Conservation (phyloP, 2,797 vertebrate genomes). For the Amphiprion clarkii region DNA sequence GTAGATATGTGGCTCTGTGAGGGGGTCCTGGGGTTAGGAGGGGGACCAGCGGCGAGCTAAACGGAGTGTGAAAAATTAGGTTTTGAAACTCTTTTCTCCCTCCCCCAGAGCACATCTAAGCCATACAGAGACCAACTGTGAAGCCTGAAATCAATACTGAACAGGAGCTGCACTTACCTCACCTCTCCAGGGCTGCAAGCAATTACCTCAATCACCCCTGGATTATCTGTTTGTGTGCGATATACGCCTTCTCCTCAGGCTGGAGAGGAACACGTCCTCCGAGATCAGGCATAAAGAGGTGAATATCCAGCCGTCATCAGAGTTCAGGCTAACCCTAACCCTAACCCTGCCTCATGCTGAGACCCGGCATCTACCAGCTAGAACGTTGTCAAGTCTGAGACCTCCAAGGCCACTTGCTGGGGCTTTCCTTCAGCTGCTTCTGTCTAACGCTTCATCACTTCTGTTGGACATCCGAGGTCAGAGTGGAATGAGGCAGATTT, state of each 20-base stretch:
- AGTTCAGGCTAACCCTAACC: constrained; percentile 25
- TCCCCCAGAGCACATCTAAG: constrained; percentile 35
- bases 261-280: constrained; percentile 58
- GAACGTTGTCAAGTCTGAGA: constrained; percentile 44
- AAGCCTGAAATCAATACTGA: constrained; percentile 65
- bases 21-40: constrained; percentile 7
- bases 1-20: constrained; percentile 64
- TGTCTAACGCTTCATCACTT: constrained; percentile 21
- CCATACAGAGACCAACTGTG: constrained; percentile 43
- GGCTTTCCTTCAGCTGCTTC: constrained; percentile 24
- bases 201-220: constrained; percentile 79
- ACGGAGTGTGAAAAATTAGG: constrained; percentile 50
- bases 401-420: constrained; percentile 32
- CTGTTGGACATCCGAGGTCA: constrained; percentile 10
- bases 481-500: constrained; percentile 7
- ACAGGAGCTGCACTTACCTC: constrained; percentile 75
- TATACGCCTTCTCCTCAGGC: constrained; percentile 58
- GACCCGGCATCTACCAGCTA: constrained; percentile 45
- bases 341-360: constrained; percentile 32
- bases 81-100: constrained; percentile 55
- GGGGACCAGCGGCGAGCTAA: constrained; percentile 24
- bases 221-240: constrained; percentile 72
- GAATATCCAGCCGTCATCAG: constrained; percentile 38
- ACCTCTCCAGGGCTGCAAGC: constrained; percentile 75
- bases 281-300: constrained; percentile 56